Evolutionary conservation across 2,113 vertebrate genomes (phyloP).

Genomic region (Rhinoptilus africanus): DNA sequence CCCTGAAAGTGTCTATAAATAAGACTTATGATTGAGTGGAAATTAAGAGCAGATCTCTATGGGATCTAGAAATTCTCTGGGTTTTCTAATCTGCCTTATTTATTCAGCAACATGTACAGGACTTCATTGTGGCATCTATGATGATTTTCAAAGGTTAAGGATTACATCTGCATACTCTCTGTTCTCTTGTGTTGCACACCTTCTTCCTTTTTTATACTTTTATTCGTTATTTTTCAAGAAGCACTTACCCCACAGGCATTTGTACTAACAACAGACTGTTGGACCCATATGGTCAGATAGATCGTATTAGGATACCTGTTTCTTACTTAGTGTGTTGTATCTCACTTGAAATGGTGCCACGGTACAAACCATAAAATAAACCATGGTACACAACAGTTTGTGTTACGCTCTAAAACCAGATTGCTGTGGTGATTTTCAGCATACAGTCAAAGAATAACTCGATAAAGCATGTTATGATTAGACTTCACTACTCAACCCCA

Average conservation of each 20-base stretch:
- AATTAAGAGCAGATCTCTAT: background rate
- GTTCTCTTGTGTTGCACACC: background rate
- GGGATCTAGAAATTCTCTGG: background rate
- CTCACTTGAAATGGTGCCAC: background rate
- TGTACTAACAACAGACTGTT: background rate
- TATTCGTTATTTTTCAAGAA: background rate
- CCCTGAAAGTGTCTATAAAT: background rate
- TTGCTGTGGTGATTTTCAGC: background rate
- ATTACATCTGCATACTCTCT: background rate
- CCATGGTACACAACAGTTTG: background rate
- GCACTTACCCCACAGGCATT: background rate
- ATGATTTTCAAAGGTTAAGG: background rate
- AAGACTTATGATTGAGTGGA: background rate
- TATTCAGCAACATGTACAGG: background rate
- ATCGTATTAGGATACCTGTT: background rate
- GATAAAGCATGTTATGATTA: background rate
- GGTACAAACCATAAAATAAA: background rate
- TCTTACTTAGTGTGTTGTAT: background rate
- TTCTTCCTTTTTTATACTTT: background rate
- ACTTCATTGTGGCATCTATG: background rate
- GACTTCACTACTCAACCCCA: background rate
- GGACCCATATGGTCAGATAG: background rate
- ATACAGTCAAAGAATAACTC: background rate
- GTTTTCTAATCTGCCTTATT: background rate
- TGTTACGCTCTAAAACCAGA: background rate